phyloP scores from a whole-genome alignment of 2,888 invertebrate genomes.

The Calameuta idolon region DNA sequence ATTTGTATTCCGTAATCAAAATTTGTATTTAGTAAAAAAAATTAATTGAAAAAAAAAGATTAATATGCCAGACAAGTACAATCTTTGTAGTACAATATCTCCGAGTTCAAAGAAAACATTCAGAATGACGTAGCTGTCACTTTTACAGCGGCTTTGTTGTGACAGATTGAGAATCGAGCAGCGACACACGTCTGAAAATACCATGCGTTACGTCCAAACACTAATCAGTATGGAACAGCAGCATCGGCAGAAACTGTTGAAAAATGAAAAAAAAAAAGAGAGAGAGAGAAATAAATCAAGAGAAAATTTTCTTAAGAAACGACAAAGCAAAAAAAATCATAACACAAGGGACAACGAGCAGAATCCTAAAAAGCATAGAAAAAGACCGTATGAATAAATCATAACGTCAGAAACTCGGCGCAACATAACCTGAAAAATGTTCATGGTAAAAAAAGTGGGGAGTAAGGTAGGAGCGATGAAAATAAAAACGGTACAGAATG shows the following conservation, averaged over 20 bases:
- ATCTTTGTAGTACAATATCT: neutral
- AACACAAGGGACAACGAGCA: neutral
- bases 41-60: neutral
- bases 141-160: neutral
- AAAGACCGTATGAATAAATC: neutral
- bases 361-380: neutral
- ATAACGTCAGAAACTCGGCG: neutral
- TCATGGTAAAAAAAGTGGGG: neutral
- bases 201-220: neutral
- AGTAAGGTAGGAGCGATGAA: neutral
- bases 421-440: neutral
- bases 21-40: neutral
- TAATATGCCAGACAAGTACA: neutral
- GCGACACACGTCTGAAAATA: neutral
- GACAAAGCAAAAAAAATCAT: neutral
- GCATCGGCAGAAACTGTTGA: neutral
- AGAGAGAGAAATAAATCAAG: too few species aligned
- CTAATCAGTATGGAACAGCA: neutral
- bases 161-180: neutral
- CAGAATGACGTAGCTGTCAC: neutral
- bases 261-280: neutral
- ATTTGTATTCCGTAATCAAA: neutral
- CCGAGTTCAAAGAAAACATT: neutral
- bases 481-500: neutral
- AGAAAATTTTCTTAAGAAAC: neutral